Conservation (phyloP, 2,888 invertebrate genomes). For the Yponomeuta cagnagella region DNA sequence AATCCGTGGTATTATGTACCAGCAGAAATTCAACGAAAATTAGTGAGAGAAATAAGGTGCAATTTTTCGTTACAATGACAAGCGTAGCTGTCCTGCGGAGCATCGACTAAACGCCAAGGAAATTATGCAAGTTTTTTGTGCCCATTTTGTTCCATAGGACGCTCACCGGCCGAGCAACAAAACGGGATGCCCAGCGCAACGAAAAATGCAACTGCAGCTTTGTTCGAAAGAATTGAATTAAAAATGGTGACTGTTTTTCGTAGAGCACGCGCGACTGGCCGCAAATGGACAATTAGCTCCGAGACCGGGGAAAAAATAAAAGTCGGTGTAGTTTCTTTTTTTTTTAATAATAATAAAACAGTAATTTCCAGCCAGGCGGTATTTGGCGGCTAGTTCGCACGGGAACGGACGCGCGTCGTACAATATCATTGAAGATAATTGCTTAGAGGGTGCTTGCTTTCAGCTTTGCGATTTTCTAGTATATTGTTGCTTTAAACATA, state of each 20-base stretch:
- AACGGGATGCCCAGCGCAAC: slow-evolving; percentile 10
- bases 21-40: not conserved
- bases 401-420: not conserved
- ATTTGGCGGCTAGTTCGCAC: not conserved
- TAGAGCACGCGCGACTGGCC: slow-evolving; percentile 54
- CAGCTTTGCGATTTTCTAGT: not conserved
- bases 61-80: not conserved
- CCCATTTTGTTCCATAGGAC: slow-evolving; percentile 2
- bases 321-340: not conserved
- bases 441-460: not conserved
- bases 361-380: not conserved
- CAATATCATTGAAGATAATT: not conserved
- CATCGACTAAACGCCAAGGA: slow-evolving; percentile 7
- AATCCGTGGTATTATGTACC: no score
- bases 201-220: slow-evolving; percentile 52
- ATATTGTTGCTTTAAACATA: not conserved
- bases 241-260: slow-evolving; percentile 66
- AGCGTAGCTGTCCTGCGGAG: not conserved
- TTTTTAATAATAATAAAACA: not conserved
- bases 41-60: not conserved
- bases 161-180: slow-evolving; percentile 2
- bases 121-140: slow-evolving; percentile 4
- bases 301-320: slow-evolving; percentile 4
- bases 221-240: slow-evolving; percentile 69
- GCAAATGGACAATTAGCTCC: slow-evolving; percentile 8